A percentile compares a stretch with the other conserved stretches of the same genome.
Evolutionary conservation across 2,113 vertebrate genomes (phyloP).

Genomic region (Agapornis roseicollis): DNA sequence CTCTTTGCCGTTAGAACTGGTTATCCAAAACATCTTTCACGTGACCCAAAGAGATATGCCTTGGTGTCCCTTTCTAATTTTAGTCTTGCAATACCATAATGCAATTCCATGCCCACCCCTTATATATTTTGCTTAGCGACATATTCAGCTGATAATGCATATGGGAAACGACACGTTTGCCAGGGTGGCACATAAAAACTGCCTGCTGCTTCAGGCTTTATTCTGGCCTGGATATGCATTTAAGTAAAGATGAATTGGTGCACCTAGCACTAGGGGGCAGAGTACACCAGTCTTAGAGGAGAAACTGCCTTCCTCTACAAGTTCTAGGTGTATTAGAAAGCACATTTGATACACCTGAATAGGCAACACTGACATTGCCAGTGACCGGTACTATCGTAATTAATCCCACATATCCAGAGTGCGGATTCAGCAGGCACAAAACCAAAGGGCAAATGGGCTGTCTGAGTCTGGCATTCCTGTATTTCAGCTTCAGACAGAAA

Average conservation of each 20-base stretch:
- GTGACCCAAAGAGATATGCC: not conserved
- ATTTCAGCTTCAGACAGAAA: slow-evolving; percentile 57
- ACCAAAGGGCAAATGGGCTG: slow-evolving; percentile 56
- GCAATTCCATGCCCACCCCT: not conserved
- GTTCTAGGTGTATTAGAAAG: not conserved
- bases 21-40: not conserved
- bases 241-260: not conserved
- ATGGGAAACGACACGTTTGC: not conserved
- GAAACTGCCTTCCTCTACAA: not conserved
- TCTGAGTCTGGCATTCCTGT: slow-evolving; percentile 33
- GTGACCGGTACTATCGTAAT: slow-evolving; percentile 12
- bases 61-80: not conserved
- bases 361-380: slow-evolving; percentile 35
- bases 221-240: not conserved
- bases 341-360: slow-evolving; percentile 3
- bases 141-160: not conserved
- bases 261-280: slow-evolving; percentile 43
- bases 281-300: not conserved
- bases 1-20: not conserved
- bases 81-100: not conserved
- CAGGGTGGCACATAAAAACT: not conserved
- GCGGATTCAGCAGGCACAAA: slow-evolving; percentile 52
- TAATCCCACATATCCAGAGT: slow-evolving; percentile 17
- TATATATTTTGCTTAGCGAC: not conserved
- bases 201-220: not conserved